phyloP scores from a whole-genome alignment of 2,113 vertebrate genomes.

The Apeltes quadracus region DNA sequence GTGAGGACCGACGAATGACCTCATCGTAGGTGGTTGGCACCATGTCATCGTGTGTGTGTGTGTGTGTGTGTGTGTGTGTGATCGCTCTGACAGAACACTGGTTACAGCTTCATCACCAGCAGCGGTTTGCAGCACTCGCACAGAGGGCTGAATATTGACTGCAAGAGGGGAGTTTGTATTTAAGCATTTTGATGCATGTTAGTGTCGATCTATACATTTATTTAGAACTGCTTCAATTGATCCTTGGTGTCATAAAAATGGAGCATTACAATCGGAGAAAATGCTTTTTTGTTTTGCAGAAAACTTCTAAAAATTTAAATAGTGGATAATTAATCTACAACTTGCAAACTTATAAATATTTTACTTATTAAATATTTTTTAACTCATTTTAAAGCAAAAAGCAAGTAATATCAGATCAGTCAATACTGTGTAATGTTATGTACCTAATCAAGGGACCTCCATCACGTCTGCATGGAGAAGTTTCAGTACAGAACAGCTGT shows the following conservation, averaged over 20 bases:
- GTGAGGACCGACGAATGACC: not conserved
- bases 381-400: not conserved
- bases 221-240: not conserved
- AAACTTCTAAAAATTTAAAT: no score
- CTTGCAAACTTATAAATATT: no score
- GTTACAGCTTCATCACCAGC: conserved; percentile 23
- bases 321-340: no score
- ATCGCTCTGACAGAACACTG: conserved; percentile 7
- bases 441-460: not conserved
- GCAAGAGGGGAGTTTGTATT: conserved; percentile 30
- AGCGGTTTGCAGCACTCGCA: conserved; percentile 22
- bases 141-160: conserved; percentile 31
- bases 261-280: not conserved
- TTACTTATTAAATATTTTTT: no score
- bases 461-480: conserved; percentile 15
- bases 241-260: not conserved
- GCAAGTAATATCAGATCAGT: not conserved
- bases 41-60: not conserved
- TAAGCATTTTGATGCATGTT: conserved; percentile 20
- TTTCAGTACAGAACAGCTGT: not conserved
- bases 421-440: not conserved
- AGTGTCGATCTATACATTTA: not conserved
- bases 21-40: not conserved
- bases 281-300: not conserved
- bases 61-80: not conserved